A percentile compares a stretch with the other conserved stretches of the same genome.
phyloP scores from a whole-genome alignment of 2,797 vertebrate species.

The Poliocrania exsul region DNA sequence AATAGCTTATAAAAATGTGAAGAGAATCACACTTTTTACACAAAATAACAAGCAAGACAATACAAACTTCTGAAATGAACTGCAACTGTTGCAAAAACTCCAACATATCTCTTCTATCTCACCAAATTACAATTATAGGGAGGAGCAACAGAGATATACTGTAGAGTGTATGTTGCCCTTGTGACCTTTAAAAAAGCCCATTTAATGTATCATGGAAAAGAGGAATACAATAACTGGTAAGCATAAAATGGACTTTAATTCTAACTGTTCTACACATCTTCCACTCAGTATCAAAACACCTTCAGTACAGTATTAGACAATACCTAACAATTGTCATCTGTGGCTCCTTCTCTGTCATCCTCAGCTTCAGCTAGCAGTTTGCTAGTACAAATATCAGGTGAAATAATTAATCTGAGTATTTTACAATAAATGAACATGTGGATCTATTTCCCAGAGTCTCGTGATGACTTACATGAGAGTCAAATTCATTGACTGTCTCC shows the following conservation, averaged over 20 bases:
- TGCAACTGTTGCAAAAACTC: background rate
- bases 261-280: background rate
- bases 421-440: constrained; percentile 79
- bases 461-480: constrained; percentile 71
- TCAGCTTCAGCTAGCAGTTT: constrained; percentile 70
- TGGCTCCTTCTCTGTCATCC: constrained; percentile 5
- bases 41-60: background rate
- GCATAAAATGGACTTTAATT: constrained; percentile 27
- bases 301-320: background rate
- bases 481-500: constrained; percentile 79
- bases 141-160: background rate
- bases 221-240: constrained; percentile 5
- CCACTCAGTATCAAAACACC: background rate
- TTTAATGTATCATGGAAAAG: constrained; percentile 17
- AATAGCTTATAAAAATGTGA: background rate
- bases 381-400: constrained; percentile 75
- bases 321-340: background rate
- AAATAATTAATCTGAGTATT: constrained; percentile 82
- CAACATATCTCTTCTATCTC: background rate
- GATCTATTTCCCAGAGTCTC: constrained; percentile 77
- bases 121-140: background rate
- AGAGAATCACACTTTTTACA: background rate
- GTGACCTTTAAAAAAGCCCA: background rate
- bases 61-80: background rate
- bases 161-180: background rate